Conservation (phyloP, 2,797 vertebrate species). For the Masticophis lateralis region DNA sequence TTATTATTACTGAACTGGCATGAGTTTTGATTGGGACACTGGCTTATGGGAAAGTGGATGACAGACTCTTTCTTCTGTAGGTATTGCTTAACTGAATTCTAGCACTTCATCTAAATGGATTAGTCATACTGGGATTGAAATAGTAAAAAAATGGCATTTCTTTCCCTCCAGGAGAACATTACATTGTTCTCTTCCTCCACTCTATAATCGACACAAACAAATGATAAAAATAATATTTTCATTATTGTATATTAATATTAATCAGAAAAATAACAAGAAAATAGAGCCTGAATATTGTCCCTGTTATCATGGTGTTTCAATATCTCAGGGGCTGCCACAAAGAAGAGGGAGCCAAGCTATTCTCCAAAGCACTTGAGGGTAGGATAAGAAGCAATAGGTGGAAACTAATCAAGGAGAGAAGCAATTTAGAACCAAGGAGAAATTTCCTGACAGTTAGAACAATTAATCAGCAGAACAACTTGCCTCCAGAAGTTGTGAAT, state of each 20-base stretch:
- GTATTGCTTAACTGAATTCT: neutral
- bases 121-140: neutral
- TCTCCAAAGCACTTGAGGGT: too few relatives aligned
- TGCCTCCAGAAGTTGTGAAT: too few relatives aligned
- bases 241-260: neutral
- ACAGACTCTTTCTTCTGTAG: neutral
- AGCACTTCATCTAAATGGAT: neutral
- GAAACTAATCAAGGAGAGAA: too few relatives aligned
- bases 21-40: neutral
- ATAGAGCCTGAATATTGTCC: neutral
- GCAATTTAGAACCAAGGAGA: too few relatives aligned
- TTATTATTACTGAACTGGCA: neutral
- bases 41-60: neutral
- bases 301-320: neutral
- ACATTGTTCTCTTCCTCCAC: neutral
- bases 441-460: too few relatives aligned
- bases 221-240: neutral
- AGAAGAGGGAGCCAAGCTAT: too few relatives aligned
- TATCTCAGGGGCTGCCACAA: too few relatives aligned
- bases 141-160: neutral
- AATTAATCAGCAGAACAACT: too few relatives aligned
- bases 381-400: too few relatives aligned
- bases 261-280: neutral
- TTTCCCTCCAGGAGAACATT: neutral
- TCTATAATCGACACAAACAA: neutral